Evolutionary conservation across 1,140 invertebrate species (phyloP).

Genomic region (Reticulitermes speratus): DNA sequence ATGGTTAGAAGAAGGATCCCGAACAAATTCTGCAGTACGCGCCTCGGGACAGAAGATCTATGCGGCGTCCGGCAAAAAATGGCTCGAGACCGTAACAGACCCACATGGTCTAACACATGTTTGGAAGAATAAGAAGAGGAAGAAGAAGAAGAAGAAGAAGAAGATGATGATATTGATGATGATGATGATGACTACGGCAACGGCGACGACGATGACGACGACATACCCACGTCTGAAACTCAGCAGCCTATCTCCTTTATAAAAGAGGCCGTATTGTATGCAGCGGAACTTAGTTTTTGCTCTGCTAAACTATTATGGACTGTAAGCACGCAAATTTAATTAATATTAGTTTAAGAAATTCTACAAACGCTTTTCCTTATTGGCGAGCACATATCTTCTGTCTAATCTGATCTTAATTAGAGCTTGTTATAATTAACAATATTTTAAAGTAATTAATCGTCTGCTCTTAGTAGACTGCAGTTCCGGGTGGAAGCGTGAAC

Average conservation of each 20-base stretch:
- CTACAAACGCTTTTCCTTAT: neutral
- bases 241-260: neutral
- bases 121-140: too few species aligned
- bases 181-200: too few species aligned
- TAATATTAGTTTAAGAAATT: neutral
- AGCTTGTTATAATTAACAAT: slow-evolving; percentile 20
- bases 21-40: too few species aligned
- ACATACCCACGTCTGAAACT: too few species aligned
- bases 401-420: slow-evolving; percentile 17
- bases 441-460: slow-evolving; percentile 9
- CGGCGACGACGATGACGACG: too few species aligned
- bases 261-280: neutral
- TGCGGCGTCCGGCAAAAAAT: too few species aligned
- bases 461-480: neutral
- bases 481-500: neutral
- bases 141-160: too few species aligned
- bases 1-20: too few species aligned
- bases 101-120: too few species aligned
- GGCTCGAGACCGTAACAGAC: too few species aligned
- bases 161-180: too few species aligned
- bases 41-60: too few species aligned
- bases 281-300: neutral
- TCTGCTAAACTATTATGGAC: neutral
- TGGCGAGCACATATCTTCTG: neutral
- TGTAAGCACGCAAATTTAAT: neutral